Evolutionary conservation across 2,888 invertebrate genomes (phyloP), one percentile per base, ranked within the genome.

Genomic region (Muscina levida): DNA sequence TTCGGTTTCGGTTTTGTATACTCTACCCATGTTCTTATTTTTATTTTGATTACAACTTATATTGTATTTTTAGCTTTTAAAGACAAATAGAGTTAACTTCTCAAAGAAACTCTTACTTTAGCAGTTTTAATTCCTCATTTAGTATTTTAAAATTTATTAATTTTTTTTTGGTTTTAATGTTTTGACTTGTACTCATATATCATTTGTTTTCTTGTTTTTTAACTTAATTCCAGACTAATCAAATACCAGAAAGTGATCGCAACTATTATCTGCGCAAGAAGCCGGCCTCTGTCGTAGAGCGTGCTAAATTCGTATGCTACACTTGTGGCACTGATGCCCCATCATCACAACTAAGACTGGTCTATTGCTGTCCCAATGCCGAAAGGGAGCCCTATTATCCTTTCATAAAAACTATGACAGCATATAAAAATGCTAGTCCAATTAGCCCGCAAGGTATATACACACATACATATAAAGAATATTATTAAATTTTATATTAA

Each of bases 301-400:
- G 93, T 13, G 93, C 94, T 62, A 94, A 94, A 68, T 97, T 97
- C 91, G 94, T 97, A 59, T 97, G 97, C 91, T 97, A 97, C 91
- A 96, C 96, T 74, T 97, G 97, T 91, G 96, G 96, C 53, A 93
- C 94, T 85, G 93, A 95, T 88, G 95, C 95, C 87, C 94, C 95
- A 77, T 95, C 95, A 78, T 94, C 95, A 84, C 95, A 95, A 89
- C 93, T 96, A 87, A 92, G 96, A 82, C 93, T 96, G 85, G 93
- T 97, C 76, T 97, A 96, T 91, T 96, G 96, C 91, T 95, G 95
- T 88, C 93, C 95, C 70, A 96, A 96, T 91, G 94, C 95, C 0
- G 96, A 96, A 88, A 92, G 95, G 77, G 97, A 97, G 90, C 96
- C 97, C 70, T 97, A 95, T 91, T 97, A 96, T 91, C 97, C 97